Percentiles rank a stretch among this genome's conserved stretches.
These are phyloP conservation scores for Pseudomyrmex concolor DNA, from an alignment of 1,140 invertebrate species.

Conservation along the genomic window DNA sequence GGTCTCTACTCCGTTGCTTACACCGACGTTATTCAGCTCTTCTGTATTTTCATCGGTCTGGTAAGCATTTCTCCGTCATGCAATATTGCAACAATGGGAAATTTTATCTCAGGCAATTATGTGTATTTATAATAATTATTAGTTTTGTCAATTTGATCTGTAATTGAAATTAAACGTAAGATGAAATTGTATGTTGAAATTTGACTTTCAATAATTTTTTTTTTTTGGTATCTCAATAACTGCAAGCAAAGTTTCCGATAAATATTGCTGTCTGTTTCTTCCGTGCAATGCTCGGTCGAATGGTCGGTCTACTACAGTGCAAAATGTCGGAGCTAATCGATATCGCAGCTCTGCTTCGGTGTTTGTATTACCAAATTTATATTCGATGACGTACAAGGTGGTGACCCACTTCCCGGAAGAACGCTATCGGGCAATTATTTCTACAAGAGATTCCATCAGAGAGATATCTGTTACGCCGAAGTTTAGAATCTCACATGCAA, in stretches of 20 bases:
- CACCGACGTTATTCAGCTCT: slow-evolving; percentile 99
- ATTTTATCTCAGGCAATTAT: too few species aligned
- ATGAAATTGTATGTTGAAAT: background rate
- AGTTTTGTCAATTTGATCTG: background rate
- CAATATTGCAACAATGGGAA: too few species aligned
- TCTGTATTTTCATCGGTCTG: slow-evolving; percentile 99
- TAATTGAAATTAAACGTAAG: background rate
- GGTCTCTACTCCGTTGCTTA: slow-evolving; percentile 99
- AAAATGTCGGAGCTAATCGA: slow-evolving; percentile 50
- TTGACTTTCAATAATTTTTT: background rate
- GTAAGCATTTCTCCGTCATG: slow-evolving; percentile 84
- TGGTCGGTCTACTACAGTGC: slow-evolving; percentile 2
- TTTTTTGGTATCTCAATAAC: background rate
- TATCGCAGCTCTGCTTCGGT: slow-evolving; percentile 28
- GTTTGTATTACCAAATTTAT: slow-evolving; percentile 67
- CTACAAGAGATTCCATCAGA: background rate
- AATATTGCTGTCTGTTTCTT: slow-evolving; percentile 14
- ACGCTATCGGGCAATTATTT: slow-evolving; percentile 47
- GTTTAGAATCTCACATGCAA: slow-evolving; percentile 1
- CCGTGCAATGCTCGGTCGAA: slow-evolving; percentile 16
- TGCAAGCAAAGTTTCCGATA: slow-evolving; percentile 15
- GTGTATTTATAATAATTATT: too few species aligned
- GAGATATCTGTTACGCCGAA: background rate
- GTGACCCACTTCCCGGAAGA: slow-evolving; percentile 59
- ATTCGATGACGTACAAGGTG: slow-evolving; percentile 28